Evolutionary conservation across 2,888 invertebrate genomes (phyloP), one percentile per base, ranked within the genome.

Genomic region (Clepsis dumicolana): DNA sequence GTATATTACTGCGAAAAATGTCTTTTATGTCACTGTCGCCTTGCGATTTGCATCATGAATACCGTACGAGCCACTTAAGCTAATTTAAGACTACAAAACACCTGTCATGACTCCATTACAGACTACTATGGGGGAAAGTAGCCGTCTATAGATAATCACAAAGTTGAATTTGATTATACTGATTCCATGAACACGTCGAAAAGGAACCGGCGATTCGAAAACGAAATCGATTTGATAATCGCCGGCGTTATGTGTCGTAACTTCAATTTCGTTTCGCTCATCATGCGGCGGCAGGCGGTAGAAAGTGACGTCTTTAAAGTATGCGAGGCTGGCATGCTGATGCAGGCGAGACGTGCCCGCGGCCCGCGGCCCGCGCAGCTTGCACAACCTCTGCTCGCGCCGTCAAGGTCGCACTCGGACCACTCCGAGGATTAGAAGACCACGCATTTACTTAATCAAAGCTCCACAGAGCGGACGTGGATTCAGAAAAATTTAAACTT

Each of bases 331-430:
- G 72, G 75, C 77, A 80, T 73, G 72, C 77, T 81, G 83, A 83
- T 85, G 83, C 83, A 77, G 73, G 74, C 76, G 44, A 62, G 67
- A 57, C 56, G 44, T 66, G 73, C 75, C 52, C 75, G 83, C 29
- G n/a, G n/a, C n/a, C n/a, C n/a, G n/a, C n/a, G n/a, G n/a, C n/a
- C n/a, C n/a, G n/a, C n/a, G n/a, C n/a, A n/a, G 70, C 74, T 85
- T 85, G 78, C 83, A 80, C 82, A 85, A 85, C 75, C 71, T 77
- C 76, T 75, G 73, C 74, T 75, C 48, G 35, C 65, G 52, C 44
- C 74, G 71, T 68, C 80, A 84, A 84, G 85, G 85, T 78, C 79
- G 70, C 61, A 38, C 38, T 75, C 79, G 71, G 72, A 70, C 35
- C 41, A 24, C 21, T 35, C 50, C 41, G 53, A 44, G 52, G 56